Evolutionary conservation across 2,113 vertebrate genomes (phyloP).

Genomic region (Leptosomus discolor): DNA sequence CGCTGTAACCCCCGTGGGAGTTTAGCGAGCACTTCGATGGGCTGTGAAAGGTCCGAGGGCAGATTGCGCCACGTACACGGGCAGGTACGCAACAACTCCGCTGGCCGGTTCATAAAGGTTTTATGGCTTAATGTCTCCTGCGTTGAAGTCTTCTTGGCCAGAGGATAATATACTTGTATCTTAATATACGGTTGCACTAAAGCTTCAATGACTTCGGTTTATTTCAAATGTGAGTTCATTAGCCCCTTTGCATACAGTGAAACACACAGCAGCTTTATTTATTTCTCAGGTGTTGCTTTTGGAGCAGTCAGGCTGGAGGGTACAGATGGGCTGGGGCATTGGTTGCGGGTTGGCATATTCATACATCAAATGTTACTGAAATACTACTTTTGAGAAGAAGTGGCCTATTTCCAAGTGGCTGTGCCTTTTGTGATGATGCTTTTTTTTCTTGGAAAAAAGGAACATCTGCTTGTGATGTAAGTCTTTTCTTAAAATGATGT

Average conservation of each 20-base stretch:
- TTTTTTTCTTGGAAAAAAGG: neutral
- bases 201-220: neutral
- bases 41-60: neutral
- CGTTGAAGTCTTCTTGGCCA: neutral
- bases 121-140: neutral
- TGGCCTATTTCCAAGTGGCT: neutral
- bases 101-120: neutral
- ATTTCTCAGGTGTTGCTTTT: neutral
- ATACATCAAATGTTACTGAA: neutral
- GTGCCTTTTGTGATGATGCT: neutral
- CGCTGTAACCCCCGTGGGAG: neutral
- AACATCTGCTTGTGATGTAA: neutral
- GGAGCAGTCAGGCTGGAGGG: neutral
- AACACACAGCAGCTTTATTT: neutral
- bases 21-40: rapidly evolving
- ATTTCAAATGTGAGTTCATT: neutral
- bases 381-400: neutral
- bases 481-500: neutral
- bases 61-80: rapidly evolving
- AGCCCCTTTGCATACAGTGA: neutral
- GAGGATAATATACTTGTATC: neutral
- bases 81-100: neutral
- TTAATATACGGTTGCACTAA: neutral
- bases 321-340: neutral
- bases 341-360: neutral